phyloP scores from a whole-genome alignment of 2,113 vertebrate genomes.

The Callithrix jacchus region DNA sequence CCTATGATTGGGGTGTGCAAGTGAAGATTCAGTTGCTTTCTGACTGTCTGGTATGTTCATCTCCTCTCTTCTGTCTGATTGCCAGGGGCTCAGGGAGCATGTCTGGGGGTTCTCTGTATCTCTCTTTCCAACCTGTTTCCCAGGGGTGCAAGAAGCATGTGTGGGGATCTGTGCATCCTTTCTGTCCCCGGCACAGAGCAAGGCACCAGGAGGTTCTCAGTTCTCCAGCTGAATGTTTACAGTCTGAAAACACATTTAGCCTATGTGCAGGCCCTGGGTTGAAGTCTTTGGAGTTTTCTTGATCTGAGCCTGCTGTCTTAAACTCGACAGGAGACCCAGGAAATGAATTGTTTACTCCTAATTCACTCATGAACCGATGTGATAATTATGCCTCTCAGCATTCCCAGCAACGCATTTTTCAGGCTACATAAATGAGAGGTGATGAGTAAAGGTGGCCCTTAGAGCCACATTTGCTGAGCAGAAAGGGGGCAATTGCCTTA shows the following conservation, averaged over 20 bases:
- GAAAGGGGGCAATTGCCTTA: neutral
- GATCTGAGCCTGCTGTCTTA: neutral
- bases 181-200: neutral
- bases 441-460: neutral
- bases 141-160: neutral
- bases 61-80: neutral
- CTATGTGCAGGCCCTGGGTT: neutral
- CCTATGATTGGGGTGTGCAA: accelerated
- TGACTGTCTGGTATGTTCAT: neutral
- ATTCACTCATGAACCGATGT: neutral
- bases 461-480: neutral
- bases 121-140: neutral
- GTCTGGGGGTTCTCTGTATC: neutral
- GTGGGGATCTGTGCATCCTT: neutral
- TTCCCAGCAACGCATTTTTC: neutral
- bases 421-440: accelerated
- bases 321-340: neutral
- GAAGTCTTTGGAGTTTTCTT: neutral
- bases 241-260: neutral
- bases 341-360: neutral
- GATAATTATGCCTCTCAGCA: neutral
- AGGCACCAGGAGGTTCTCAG: accelerated
- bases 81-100: neutral
- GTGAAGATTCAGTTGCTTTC: neutral
- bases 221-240: too few species aligned